Percentiles rank a stretch among this genome's conserved stretches.
phyloP scores from a whole-genome alignment of 1,140 invertebrate species.

The Coenobita brevimanus region DNA sequence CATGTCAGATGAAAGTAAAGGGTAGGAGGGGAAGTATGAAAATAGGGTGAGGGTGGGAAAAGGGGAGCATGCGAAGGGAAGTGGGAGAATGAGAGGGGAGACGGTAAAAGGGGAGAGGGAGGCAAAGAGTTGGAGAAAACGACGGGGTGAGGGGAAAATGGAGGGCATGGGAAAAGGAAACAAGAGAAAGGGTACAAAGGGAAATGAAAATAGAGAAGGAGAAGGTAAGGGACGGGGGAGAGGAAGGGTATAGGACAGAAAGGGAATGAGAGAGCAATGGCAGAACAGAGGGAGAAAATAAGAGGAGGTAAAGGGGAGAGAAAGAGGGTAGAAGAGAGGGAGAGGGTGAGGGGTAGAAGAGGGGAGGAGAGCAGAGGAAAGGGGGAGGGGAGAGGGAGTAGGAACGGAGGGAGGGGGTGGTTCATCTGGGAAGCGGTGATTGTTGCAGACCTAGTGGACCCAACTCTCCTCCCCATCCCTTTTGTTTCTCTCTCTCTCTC shows the following conservation, averaged over 20 bases:
- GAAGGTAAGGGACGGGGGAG: neutral
- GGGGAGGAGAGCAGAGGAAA: no score
- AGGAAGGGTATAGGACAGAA: neutral
- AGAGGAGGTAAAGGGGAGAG: neutral
- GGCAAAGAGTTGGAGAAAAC: neutral
- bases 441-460: neutral
- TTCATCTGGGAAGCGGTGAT: neutral
- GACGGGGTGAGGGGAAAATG: neutral
- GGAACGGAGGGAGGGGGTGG: neutral
- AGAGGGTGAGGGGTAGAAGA: no score
- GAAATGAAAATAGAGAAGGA: neutral
- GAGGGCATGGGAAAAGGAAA: neutral
- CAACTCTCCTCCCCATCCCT: neutral
- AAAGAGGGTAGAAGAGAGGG: no score
- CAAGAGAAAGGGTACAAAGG: no score
- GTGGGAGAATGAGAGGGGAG: neutral
- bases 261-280: neutral
- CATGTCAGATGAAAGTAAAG: neutral
- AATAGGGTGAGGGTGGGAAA: neutral
- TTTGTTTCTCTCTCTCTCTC: neutral
- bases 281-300: neutral
- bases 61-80: neutral
- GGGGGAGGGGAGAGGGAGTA: neutral
- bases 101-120: neutral
- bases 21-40: neutral